These are phyloP conservation scores for Parochlus steinenii DNA, from an alignment of 2,888 invertebrate genomes.

Conservation along the genomic window DNA sequence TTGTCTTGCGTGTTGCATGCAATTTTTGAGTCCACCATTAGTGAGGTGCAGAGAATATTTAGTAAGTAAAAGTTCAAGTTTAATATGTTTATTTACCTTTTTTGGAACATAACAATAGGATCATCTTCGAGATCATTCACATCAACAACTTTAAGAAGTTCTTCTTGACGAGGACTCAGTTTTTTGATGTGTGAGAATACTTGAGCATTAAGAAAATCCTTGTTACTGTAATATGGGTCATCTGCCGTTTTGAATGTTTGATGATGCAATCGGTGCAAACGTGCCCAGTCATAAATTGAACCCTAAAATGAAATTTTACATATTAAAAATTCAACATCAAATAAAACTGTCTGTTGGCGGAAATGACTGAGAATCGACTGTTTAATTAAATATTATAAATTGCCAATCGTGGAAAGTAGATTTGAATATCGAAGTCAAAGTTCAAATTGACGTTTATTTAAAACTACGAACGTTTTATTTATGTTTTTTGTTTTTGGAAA, in stretches of 20 bases:
- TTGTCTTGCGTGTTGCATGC: no score
- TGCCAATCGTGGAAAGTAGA: no score
- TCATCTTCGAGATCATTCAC: conserved; percentile 66
- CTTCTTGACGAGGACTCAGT: conserved; percentile 45
- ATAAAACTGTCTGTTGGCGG: conserved; percentile 1
- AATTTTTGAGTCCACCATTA: no score
- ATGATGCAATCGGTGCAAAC: conserved; percentile 68
- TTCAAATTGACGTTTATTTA: background rate
- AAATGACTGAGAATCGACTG: conserved; percentile 1
- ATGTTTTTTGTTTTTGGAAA: no score
- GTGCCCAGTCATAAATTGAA: conserved; percentile 69
- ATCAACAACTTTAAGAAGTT: conserved; percentile 48
- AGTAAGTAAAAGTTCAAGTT: background rate
- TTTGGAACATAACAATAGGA: conserved; percentile 64
- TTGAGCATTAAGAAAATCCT: conserved; percentile 71
- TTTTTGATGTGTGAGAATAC: conserved; percentile 50
- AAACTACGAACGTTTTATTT: background rate
- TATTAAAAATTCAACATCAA: background rate
- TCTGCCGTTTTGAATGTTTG: conserved; percentile 54
- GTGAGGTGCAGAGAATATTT: background rate
- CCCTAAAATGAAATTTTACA: conserved; percentile 37
- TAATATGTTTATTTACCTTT: conserved; percentile 34
- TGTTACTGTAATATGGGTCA: conserved; percentile 64
- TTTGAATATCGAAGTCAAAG: conserved; percentile 3
- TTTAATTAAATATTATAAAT: background rate